A percentile compares a stretch with the other conserved stretches of the same genome.
phyloP scores from a whole-genome alignment of 2,113 vertebrate genomes.

The Neopipo cinnamomea region DNA sequence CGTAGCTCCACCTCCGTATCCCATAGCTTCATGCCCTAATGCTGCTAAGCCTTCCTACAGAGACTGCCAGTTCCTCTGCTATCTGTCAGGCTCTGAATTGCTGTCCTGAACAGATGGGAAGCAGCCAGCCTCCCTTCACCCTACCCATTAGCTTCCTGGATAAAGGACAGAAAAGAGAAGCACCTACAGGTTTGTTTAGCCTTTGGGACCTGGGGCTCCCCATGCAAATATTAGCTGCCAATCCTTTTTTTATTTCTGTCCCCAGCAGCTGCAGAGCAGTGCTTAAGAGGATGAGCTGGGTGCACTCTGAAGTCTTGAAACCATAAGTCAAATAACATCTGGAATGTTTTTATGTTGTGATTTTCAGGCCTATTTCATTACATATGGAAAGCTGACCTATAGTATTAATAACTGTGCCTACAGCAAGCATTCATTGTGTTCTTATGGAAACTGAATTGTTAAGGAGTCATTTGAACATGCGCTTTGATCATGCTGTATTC shows the following conservation, averaged over 20 bases:
- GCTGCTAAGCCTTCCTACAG: background rate
- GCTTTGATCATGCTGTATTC: background rate
- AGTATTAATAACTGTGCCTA: background rate
- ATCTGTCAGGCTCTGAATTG: background rate
- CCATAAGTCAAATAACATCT: background rate
- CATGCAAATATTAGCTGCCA: background rate
- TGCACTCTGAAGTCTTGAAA: background rate
- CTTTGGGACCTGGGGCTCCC: background rate
- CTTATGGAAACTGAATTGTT: background rate
- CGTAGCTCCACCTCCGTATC: constrained; percentile 27
- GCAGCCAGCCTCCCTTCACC: background rate
- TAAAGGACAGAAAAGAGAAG: background rate
- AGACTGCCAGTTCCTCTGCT: background rate
- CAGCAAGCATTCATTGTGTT: background rate
- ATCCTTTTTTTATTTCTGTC: background rate
- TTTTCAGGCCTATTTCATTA: background rate
- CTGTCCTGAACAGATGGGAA: background rate
- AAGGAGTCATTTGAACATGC: background rate
- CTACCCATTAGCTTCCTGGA: background rate
- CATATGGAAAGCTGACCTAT: background rate
- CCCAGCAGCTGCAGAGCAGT: background rate
- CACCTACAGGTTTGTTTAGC: background rate
- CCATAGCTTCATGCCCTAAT: background rate
- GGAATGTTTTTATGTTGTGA: background rate
- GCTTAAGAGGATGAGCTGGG: background rate